phyloP scores from a whole-genome alignment of 2,797 vertebrate genomes.

The Pangasius macronema region DNA sequence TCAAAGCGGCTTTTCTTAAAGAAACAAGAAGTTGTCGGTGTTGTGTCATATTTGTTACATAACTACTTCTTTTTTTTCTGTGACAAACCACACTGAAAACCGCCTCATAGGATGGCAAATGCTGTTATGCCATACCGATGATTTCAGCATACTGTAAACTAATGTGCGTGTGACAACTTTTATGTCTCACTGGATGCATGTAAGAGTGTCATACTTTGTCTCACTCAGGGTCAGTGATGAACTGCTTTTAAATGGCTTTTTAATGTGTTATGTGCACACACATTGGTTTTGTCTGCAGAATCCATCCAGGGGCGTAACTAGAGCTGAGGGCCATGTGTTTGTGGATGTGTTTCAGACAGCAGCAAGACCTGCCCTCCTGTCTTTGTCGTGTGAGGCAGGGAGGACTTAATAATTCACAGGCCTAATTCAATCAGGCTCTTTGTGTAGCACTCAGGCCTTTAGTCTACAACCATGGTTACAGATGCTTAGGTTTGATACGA shows the following conservation, averaged over 20 bases:
- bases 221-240: not conserved
- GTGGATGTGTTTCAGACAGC: constrained; percentile 52
- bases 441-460: constrained; percentile 42
- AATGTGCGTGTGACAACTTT: constrained; percentile 5
- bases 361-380: constrained; percentile 41
- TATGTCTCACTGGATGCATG: not conserved
- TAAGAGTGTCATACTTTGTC: constrained; percentile 5
- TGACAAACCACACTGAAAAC: not conserved
- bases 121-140: not conserved
- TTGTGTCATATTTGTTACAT: constrained; percentile 48
- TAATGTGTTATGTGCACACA: constrained; percentile 19
- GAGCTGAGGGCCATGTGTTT: constrained; percentile 50
- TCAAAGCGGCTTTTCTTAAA: not conserved
- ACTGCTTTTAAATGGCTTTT: constrained; percentile 15
- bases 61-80: constrained; percentile 45
- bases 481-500: constrained; percentile 34
- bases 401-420: constrained; percentile 58
- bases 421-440: constrained; percentile 47
- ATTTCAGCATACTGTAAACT: constrained; percentile 33
- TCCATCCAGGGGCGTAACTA: constrained; percentile 43
- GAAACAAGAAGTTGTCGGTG: constrained; percentile 24
- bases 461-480: constrained; percentile 38
- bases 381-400: constrained; percentile 54
- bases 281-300: constrained; percentile 35
- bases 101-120: not conserved